A percentile compares a stretch with the other conserved stretches of the same genome.
Evolutionary conservation across 2,113 vertebrate species (phyloP).

Genomic region (Eleginops maclovinus): DNA sequence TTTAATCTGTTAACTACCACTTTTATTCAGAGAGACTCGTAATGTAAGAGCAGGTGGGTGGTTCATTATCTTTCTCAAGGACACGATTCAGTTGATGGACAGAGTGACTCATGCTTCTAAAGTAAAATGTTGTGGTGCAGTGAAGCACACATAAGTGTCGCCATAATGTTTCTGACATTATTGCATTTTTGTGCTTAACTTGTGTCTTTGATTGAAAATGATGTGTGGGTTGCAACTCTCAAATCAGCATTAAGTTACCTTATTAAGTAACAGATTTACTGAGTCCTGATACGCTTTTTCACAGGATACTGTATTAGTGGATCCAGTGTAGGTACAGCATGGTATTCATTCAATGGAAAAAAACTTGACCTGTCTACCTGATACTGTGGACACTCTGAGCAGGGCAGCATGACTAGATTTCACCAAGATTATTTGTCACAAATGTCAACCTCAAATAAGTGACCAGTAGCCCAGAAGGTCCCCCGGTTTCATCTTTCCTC

Average conservation of each 20-base stretch:
- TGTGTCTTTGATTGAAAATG: constrained; percentile 30
- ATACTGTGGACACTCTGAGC: constrained; percentile 7
- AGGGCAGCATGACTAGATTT: constrained; percentile 10
- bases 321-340: neutral
- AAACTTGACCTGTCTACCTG: constrained; percentile 32
- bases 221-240: constrained; percentile 4
- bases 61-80: constrained; percentile 55
- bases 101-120: constrained; percentile 51
- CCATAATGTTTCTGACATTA: constrained; percentile 26
- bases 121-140: constrained; percentile 18
- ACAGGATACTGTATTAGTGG: neutral
- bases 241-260: neutral
- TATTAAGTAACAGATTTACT: neutral
- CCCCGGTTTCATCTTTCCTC: constrained; percentile 36
- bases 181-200: constrained; percentile 8
- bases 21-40: constrained; percentile 35
- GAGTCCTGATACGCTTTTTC: constrained; percentile 26
- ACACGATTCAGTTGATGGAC: constrained; percentile 58
- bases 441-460: constrained; percentile 34
- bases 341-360: constrained; percentile 29
- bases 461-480: constrained; percentile 6
- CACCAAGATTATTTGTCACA: constrained; percentile 22
- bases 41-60: constrained; percentile 54
- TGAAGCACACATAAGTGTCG: constrained; percentile 14
- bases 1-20: constrained; percentile 20